These are phyloP conservation scores for Cheilosia variabilis DNA, from an alignment of 2,888 invertebrate genomes.

Conservation along the genomic window DNA sequence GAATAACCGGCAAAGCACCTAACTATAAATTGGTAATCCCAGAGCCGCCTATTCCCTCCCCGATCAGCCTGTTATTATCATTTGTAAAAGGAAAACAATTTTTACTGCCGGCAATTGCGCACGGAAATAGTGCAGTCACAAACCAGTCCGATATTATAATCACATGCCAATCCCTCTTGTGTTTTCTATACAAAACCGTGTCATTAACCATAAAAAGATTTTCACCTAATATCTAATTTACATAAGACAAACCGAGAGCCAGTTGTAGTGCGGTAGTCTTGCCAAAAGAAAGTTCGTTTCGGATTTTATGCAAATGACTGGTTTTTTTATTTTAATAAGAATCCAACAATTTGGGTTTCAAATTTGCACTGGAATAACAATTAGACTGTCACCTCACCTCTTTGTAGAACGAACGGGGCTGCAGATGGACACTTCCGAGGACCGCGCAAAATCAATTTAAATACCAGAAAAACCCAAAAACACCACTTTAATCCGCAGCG, in stretches of 20 bases:
- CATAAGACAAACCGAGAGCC: conserved; percentile 22
- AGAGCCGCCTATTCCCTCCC: background rate
- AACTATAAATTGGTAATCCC: background rate
- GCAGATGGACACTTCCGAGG: background rate
- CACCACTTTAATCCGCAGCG: conserved; percentile 33
- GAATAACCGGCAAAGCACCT: background rate
- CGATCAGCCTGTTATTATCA: background rate
- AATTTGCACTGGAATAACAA: conserved; percentile 5
- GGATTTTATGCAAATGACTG: conserved; percentile 52
- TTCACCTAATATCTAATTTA: conserved; percentile 56
- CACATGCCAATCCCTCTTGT: conserved; percentile 19
- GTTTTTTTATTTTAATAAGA: conserved; percentile 5
- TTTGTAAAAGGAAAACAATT: background rate
- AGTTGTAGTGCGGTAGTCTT: conserved; percentile 18
- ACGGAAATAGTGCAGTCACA: conserved; percentile 31
- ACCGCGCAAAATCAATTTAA: conserved; percentile 13
- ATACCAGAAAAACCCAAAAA: conserved; percentile 19
- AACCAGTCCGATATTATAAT: background rate
- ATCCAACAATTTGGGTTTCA: conserved; percentile 7
- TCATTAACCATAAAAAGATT: conserved; percentile 47
- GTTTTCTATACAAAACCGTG: conserved; percentile 20
- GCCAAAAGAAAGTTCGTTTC: conserved; percentile 70
- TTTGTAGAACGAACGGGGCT: background rate
- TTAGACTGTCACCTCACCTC: background rate
- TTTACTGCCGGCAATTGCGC: conserved; percentile 33